A percentile compares a stretch with the other conserved stretches of the same genome.
Conservation (phyloP, 2,113 vertebrate genomes). For the Nipponia nippon region DNA sequence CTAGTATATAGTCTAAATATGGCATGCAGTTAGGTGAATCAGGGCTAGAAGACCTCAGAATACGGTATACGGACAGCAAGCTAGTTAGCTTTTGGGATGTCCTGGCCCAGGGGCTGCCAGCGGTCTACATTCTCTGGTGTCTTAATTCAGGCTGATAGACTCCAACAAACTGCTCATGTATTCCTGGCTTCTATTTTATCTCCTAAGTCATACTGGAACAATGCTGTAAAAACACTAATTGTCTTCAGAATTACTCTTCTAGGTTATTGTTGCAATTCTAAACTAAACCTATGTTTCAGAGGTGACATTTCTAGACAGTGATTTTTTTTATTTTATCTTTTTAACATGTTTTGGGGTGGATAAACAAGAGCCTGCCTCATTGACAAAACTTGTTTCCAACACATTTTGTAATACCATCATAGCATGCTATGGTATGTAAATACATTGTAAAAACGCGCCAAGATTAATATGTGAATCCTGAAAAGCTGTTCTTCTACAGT, state of each 20-base stretch:
- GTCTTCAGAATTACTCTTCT: neutral
- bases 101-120: neutral
- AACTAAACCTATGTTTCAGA: neutral
- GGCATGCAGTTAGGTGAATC: neutral
- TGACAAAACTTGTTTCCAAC: neutral
- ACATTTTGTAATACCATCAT: neutral
- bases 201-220: neutral
- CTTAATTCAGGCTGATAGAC: neutral
- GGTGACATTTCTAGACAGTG: neutral
- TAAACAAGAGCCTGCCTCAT: neutral
- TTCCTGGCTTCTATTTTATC: neutral
- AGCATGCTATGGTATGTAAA: neutral
- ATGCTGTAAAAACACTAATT: neutral
- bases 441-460: neutral
- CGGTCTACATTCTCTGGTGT: neutral
- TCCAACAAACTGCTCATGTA: neutral
- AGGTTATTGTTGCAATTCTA: neutral
- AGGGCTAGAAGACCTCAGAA: neutral
- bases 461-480: neutral
- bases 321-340: neutral
- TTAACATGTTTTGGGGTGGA: neutral
- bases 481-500: neutral
- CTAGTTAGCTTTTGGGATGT: neutral
- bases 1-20: neutral
- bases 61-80: rapidly evolving